phyloP scores from a whole-genome alignment of 2,888 invertebrate genomes.

The Standfussiana lucernea region DNA sequence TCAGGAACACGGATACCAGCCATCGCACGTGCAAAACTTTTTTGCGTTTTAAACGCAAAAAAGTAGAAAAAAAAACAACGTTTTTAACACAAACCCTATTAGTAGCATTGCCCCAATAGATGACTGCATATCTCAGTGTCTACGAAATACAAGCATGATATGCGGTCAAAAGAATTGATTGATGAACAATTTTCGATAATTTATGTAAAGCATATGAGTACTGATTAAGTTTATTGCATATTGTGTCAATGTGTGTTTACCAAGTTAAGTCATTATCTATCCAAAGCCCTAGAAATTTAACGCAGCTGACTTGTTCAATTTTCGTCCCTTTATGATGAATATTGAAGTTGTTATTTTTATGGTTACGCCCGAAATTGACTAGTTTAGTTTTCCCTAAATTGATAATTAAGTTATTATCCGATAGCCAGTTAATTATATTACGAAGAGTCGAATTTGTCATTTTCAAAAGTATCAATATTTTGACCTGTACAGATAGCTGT shows the following conservation, averaged over 20 bases:
- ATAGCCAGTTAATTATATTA: no score
- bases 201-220: not conserved
- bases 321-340: not conserved
- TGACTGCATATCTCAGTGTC: no score
- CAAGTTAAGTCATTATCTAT: not conserved
- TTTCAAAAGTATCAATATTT: not conserved
- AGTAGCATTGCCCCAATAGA: no score
- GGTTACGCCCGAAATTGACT: not conserved
- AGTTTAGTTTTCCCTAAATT: not conserved
- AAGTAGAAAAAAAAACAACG: no score
- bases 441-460: not conserved
- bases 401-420: not conserved
- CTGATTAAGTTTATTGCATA: constrained; percentile 3
- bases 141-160: no score
- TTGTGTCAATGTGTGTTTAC: not conserved
- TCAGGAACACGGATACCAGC: no score
- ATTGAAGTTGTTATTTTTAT: not conserved
- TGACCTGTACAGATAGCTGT: not conserved
- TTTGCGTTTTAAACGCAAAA: no score
- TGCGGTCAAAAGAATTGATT: no score
- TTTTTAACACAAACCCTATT: no score
- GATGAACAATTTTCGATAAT: no score
- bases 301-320: constrained; percentile 5
- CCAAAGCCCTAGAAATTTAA: not conserved
- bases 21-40: no score